A percentile compares a stretch with the other conserved stretches of the same genome.
Evolutionary conservation across 2,888 invertebrate species (phyloP).

Genomic region (Tetramorium bicarinatum): DNA sequence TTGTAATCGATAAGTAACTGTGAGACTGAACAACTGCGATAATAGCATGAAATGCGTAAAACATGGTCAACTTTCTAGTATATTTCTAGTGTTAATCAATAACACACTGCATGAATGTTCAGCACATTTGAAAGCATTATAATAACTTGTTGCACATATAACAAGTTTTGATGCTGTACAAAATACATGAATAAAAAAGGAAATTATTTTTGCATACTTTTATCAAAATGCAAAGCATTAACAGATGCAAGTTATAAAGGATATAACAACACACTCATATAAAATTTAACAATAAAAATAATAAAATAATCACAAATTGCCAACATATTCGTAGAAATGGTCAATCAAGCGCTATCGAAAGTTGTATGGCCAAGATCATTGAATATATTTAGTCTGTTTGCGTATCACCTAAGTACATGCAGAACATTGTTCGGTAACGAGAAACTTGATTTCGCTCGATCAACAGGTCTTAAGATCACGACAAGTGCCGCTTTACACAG

Average conservation of each 20-base stretch:
- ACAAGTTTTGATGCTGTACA: background rate
- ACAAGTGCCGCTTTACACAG: conserved; percentile 51
- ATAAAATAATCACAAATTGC: background rate
- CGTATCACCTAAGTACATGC: conserved; percentile 59
- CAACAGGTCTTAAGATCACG: conserved; percentile 77
- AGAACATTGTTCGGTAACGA: conserved; percentile 70
- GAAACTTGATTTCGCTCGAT: conserved; percentile 70
- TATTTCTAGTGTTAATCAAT: conserved; percentile 11
- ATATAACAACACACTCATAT: background rate
- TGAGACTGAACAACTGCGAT: conserved; percentile 15
- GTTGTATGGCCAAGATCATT: conserved; percentile 37
- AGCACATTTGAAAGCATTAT: background rate
- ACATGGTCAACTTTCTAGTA: background rate
- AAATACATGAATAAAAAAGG: background rate
- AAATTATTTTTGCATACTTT: background rate
- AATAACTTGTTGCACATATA: background rate
- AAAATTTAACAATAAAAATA: background rate
- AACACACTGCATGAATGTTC: background rate
- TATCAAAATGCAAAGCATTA: background rate
- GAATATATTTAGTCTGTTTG: conserved; percentile 60
- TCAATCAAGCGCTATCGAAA: background rate
- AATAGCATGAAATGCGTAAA: conserved; percentile 24
- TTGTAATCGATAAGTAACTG: conserved; percentile 18
- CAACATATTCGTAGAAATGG: background rate
- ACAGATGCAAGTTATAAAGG: background rate